Base-by-base conservation (phyloP, 2,888 invertebrate genomes). In the Apodemia zela region DNA sequence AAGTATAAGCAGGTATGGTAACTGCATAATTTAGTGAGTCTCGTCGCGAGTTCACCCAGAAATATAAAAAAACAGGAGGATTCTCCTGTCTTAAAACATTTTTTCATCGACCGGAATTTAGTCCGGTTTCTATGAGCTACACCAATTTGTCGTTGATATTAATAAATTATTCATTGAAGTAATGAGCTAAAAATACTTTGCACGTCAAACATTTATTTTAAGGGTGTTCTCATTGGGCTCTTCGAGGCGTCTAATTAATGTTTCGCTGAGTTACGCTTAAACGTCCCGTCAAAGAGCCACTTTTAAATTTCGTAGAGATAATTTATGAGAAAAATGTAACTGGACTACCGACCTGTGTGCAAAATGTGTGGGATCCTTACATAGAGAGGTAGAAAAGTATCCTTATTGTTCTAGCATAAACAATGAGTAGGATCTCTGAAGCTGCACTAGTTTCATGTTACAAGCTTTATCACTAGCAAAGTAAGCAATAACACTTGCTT, bases 181-280 rank as follows among this genome's bases (percentile, higher is more conserved):
- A 45, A 2, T 17, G n/a, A 45, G 45, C 45, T 45, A 45, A 45
- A 45, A 45, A 45, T 45, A 45, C n/a, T 45, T 45, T 45, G 7
- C n/a, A 54, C 54, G 54, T 54, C 29, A 54, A 25, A 54, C 15
- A 54, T 54, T 21, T 54, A 54, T 54, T 54, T 54, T 54, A 29
- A 25, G 54, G 21, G 54, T 15, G 15, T 25, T 25, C 54, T 54
- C 54, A 25, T 21, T 25, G 54, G 25, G 54, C 25, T 54, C 25
- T 25, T 25, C 54, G 54, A 54, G 15, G 54, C 57, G 13, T 25
- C 29, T 57, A 57, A 57, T 57, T 57, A 57, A 57, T 57, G 57
- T 57, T 51, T 51, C 51, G 13, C 51, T 21, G 51, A 51, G 51
- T 51, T 57, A 57, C 57, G 57, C 13, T 57, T 57, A 57, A 57